Conservation (phyloP, 1,140 invertebrate species). For the Zaprionus ghesquierei region DNA sequence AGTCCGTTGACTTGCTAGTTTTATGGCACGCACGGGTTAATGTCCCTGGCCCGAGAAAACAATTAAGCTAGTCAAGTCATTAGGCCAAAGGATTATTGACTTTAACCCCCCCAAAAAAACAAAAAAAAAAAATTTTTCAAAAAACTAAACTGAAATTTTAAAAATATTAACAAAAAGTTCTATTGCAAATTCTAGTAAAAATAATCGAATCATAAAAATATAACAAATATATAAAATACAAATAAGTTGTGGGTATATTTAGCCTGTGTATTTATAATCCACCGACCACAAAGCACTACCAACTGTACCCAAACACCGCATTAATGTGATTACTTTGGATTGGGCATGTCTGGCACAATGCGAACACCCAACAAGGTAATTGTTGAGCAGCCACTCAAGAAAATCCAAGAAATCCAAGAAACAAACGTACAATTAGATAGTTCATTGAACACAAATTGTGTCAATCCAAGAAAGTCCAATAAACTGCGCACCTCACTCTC, state of each 20-base stretch:
- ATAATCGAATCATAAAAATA: not conserved
- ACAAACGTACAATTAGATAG: constrained; percentile 17
- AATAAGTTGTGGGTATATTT: not conserved
- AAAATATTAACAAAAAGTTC: not conserved
- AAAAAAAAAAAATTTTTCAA: not conserved
- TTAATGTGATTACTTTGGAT: not conserved
- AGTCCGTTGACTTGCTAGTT: constrained; percentile 35
- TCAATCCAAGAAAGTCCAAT: constrained; percentile 52
- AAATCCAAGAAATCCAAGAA: not conserved
- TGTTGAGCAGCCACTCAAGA: constrained; percentile 26
- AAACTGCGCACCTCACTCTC: constrained; percentile 47
- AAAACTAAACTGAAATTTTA: not conserved
- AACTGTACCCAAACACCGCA: not conserved
- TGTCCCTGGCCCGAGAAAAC: not conserved
- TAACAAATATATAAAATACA: not conserved
- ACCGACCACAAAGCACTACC: not conserved
- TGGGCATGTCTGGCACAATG: constrained; percentile 11
- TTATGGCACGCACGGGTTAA: constrained; percentile 3
- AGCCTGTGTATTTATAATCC: constrained; percentile 1
- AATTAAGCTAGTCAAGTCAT: not conserved
- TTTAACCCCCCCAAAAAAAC: too few species aligned
- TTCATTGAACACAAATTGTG: constrained; percentile 59
- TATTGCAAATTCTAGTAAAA: not conserved
- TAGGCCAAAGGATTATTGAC: not conserved
- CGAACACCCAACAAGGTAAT: constrained; percentile 47